A percentile compares a stretch with the other conserved stretches of the same genome.
These are phyloP conservation scores for Amphimallon solstitiale DNA, from an alignment of 2,888 invertebrate species.

Conservation along the genomic window DNA sequence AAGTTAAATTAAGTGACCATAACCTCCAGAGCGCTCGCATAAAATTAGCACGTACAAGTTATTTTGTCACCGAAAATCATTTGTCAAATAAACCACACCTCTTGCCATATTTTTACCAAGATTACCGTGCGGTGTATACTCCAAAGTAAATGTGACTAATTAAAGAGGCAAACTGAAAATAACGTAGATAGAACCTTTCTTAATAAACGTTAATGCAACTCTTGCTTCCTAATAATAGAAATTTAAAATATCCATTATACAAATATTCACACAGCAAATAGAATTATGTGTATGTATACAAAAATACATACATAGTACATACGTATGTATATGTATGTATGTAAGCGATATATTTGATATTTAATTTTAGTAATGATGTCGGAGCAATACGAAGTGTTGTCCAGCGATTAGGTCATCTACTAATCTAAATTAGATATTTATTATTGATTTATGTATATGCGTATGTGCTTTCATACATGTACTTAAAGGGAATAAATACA, in stretches of 20 bases:
- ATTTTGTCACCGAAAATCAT: slow-evolving; percentile 8
- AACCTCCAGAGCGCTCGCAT: background rate
- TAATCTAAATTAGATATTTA: background rate
- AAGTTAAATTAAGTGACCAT: background rate
- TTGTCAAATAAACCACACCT: slow-evolving; percentile 4
- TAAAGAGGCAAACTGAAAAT: too few relatives aligned
- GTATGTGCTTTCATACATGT: too few relatives aligned
- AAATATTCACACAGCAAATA: too few relatives aligned
- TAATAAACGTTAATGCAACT: too few relatives aligned
- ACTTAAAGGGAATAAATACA: too few relatives aligned
- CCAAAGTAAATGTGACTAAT: too few relatives aligned
- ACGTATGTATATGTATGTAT: background rate
- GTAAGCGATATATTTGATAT: slow-evolving; percentile 1
- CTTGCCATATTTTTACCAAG: background rate
- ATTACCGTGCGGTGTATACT: too few relatives aligned
- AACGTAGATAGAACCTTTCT: too few relatives aligned
- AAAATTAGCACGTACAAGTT: background rate
- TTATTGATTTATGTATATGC: background rate
- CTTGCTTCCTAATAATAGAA: too few relatives aligned
- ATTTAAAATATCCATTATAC: too few relatives aligned
- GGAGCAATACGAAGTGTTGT: background rate
- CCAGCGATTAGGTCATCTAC: slow-evolving; percentile 4
- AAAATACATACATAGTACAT: background rate
- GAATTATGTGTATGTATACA: background rate
- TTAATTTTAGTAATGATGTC: slow-evolving; percentile 22